phyloP scores from a whole-genome alignment of 2,888 invertebrate species.

The Augochlorella aurata region DNA sequence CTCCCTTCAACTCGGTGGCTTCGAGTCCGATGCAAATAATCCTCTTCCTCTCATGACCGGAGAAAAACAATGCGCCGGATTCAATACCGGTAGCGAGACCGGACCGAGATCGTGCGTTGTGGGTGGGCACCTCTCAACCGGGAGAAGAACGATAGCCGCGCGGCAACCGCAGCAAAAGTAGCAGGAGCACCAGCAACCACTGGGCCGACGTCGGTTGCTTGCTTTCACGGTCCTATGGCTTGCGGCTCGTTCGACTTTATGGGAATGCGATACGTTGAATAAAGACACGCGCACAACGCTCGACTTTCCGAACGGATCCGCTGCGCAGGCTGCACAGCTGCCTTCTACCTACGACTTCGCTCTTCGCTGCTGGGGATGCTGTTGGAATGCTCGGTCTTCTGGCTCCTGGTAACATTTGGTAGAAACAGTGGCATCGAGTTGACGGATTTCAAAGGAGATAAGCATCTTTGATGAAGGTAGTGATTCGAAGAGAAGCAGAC shows the following conservation, averaged over 20 bases:
- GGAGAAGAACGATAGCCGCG: constrained; percentile 71
- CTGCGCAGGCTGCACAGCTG: background rate
- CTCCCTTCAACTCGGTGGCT: constrained; percentile 59
- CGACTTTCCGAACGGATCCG: background rate
- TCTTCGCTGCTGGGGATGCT: background rate
- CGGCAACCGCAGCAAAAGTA: constrained; percentile 64
- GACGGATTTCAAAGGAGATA: too few relatives aligned
- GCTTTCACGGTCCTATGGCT: constrained; percentile 72
- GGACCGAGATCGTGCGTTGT: constrained; percentile 80
- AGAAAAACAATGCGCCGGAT: constrained; percentile 81
- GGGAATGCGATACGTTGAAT: constrained; percentile 77
- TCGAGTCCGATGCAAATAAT: constrained; percentile 78
- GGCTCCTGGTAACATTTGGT: too few relatives aligned
- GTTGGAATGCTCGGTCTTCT: background rate
- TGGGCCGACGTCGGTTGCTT: constrained; percentile 50
- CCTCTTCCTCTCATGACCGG: constrained; percentile 77
- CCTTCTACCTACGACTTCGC: background rate
- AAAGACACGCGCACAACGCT: constrained; percentile 73
- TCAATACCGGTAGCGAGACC: constrained; percentile 81
- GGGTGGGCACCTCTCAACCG: constrained; percentile 78
- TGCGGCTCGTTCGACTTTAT: constrained; percentile 73
- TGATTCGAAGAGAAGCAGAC: too few relatives aligned
- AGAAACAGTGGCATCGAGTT: too few relatives aligned
- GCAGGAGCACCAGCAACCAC: constrained; percentile 57
- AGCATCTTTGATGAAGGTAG: too few relatives aligned